Base-by-base conservation (phyloP, 2,888 invertebrate genomes). In the Orthonevra nobilis region DNA sequence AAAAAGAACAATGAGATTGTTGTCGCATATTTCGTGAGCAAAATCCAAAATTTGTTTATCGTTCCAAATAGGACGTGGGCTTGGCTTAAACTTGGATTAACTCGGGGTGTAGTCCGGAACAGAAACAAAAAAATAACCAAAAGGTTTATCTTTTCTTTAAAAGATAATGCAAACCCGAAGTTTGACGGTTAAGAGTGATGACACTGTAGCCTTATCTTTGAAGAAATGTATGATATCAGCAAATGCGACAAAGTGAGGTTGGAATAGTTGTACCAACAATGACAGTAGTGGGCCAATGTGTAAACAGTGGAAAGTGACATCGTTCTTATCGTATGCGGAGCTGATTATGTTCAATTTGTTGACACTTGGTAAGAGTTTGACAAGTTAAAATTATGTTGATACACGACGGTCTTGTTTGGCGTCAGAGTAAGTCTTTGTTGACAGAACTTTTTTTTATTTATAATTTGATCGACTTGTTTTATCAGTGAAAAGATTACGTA, bases 251-350 rank as follows among this genome's bases (percentile, higher is more conserved):
- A n/a, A n/a, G n/a, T n/a, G n/a, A n/a, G n/a, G 46, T 28, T 15
- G 34, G 32, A 46, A 5, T 50, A 44, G 7, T n/a, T n/a, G 14
- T 26, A 44, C 14, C 17, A 38, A 20, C 48, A 20, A 40, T 19
- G 38, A 48, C 54, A 48, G 36, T 36, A 34, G 15, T 20, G 36
- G 44, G 46, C 40, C 20, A 19, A 40, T 56, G 5, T 23, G 2
- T 10, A 20, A 28, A 60, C 50, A 60, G 10, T 12, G 12, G n/a
- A 32, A 10, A 28, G 17, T 34, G 17, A 6, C 30, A 3, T 12
- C 0, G 6, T 28, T 70, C 60, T 70, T 70, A 70, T 61, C 69
- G 6, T 6, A 30, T 17, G 6, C 17, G 40, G n/a, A 32, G 23
- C 23, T 28, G 19, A 56, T 36, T n/a, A n/a, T n/a, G n/a, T n/a